Base-by-base conservation (phyloP, 2,888 invertebrate genomes). In the Leucoptera coffeella region DNA sequence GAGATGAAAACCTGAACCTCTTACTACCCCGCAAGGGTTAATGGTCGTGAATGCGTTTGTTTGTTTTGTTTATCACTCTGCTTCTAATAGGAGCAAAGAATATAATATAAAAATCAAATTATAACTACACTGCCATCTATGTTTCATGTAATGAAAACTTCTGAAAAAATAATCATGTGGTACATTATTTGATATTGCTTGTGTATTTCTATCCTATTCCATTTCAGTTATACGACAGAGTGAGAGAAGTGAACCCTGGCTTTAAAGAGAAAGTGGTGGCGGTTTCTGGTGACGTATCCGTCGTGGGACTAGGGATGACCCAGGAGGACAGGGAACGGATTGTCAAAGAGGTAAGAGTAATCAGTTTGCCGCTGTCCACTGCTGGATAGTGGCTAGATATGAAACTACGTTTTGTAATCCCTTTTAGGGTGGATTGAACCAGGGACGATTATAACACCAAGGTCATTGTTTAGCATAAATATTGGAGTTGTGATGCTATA, bases 341-440 rank as follows among this genome's bases (percentile, higher is more conserved):
- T 5, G 34, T 32, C 2, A 26, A 37, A 14, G 41, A 45, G 35
- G 49, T 48, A 36, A 38, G 29, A n/a, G n/a, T n/a, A n/a, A n/a
- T n/a, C n/a, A n/a, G n/a, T n/a, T n/a, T n/a, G n/a, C n/a, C n/a
- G n/a, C n/a, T n/a, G n/a, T n/a, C n/a, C n/a, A n/a, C n/a, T n/a
- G n/a, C n/a, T n/a, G n/a, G n/a, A n/a, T n/a, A n/a, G n/a, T n/a
- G 17, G 9, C 6, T 17, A 17, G 17, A 7, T 6, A 17, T 6
- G 17, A 7, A 17, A 17, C 17, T 17, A n/a, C n/a, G n/a, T n/a
- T n/a, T n/a, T n/a, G n/a, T n/a, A n/a, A n/a, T n/a, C n/a, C n/a
- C n/a, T n/a, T n/a, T n/a, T n/a, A n/a, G n/a, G n/a, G n/a, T n/a
- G n/a, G n/a, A n/a, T n/a, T n/a, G n/a, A n/a, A n/a, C n/a, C n/a